Base-by-base conservation (phyloP, 2,113 vertebrate species). In the Charina bottae region DNA sequence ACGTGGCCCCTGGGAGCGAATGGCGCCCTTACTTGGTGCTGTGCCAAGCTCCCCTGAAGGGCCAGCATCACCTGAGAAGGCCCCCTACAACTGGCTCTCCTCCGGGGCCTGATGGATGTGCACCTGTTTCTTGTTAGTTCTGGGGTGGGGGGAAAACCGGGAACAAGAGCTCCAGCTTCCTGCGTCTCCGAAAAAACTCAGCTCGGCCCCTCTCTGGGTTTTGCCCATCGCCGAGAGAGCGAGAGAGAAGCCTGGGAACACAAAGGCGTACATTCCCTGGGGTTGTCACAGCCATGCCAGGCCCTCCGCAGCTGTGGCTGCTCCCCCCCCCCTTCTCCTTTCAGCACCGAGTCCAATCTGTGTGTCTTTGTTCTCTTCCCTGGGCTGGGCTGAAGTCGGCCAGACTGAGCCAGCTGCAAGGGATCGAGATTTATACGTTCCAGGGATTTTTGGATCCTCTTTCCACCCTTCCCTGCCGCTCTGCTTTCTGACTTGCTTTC, bases 121-220 rank as follows among this genome's bases (percentile, higher is more conserved):
- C 92, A 0, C 11, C 0, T 92, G 96, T 56, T 94, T 84, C 90
- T 92, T 28, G 6, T 95, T 93, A 91, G 88, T 96, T 96, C 96
- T 94, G 93, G 91, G 53, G 94, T 96, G 96, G 95, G 60, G 87
- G 90, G 94, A 93, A 64, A 89, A 93, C 89, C 11, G 4, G 1
- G 87, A 89, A 85, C 88, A 33, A 85, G 91, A 90, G 86, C 1
- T 87, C 10, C 0, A 88, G 89, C 92, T 85, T 91, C 10, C 92
- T 93, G 94, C 93, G 92, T 92, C 94, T 95, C 19, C 93, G 94
- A 93, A 94, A 91, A 94, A 89, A 1, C 19, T 37, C 33, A 88
- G 92, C 64, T 91, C 93, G 93, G 94, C 94, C 92, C 91, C 1
- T 62, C 93, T 64, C 1, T 2, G 83, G 93, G 37, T 78, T 96